Conservation (phyloP, 2,888 invertebrate genomes). For the Xanthia icteritia region DNA sequence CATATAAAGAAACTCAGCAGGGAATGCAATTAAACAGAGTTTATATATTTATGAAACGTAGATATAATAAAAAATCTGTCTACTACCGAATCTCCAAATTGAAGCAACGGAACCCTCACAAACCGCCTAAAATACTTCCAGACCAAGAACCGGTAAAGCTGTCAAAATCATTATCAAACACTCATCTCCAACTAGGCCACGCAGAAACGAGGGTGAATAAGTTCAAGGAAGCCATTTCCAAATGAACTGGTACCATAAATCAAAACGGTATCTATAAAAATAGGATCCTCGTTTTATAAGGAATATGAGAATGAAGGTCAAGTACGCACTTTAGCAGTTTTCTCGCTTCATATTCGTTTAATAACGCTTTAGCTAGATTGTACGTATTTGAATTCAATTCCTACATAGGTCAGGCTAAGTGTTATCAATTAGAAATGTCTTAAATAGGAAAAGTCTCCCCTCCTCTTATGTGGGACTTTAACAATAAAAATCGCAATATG, state of each 20-base stretch:
- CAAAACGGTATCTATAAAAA: slow-evolving; percentile 61
- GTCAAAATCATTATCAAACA: slow-evolving; percentile 54
- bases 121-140: slow-evolving; percentile 22
- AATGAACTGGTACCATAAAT: slow-evolving; percentile 60
- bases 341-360: slow-evolving; percentile 40
- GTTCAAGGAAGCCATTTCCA: slow-evolving; percentile 53
- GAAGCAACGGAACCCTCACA: slow-evolving; percentile 8
- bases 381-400: not conserved
- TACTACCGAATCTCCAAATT: not conserved
- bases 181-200: slow-evolving; percentile 49
- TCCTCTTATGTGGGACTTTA: too few species aligned
- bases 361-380: not conserved
- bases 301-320: slow-evolving; percentile 40
- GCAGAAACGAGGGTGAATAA: slow-evolving; percentile 51
- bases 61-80: slow-evolving; percentile 4
- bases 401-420: not conserved
- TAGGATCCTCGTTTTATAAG: slow-evolving; percentile 42
- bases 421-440: not conserved
- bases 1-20: not conserved
- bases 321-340: slow-evolving; percentile 41
- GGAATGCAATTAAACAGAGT: not conserved
- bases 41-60: not conserved
- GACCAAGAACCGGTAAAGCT: slow-evolving; percentile 37
- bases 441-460: not conserved
- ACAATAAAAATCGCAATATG: not conserved